Percentiles rank a stretch among this genome's conserved stretches.
phyloP scores from a whole-genome alignment of 2,113 vertebrate species.

The Protobothrops flavoviridis region DNA sequence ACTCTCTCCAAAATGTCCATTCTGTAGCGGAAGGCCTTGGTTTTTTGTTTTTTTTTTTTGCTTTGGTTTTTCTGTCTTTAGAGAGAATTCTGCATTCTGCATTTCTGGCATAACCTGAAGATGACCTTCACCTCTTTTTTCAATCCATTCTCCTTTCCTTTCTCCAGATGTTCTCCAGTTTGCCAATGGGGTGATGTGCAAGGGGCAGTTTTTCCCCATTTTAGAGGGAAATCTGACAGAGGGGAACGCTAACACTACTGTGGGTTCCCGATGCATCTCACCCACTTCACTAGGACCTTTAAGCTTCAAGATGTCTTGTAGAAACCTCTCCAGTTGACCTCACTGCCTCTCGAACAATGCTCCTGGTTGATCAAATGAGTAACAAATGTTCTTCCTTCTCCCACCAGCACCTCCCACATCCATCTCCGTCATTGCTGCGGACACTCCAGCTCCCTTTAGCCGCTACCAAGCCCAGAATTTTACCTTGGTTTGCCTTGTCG shows the following conservation, averaged over 20 bases:
- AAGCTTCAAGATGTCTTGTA: not conserved
- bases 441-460: conserved; percentile 84
- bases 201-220: not conserved
- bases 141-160: not conserved
- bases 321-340: not conserved
- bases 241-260: not conserved
- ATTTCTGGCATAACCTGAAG: not conserved
- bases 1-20: not conserved
- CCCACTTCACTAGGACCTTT: not conserved
- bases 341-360: not conserved
- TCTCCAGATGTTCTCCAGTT: not conserved
- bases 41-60: not conserved
- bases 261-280: not conserved
- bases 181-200: not conserved
- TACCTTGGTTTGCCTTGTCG: conserved; percentile 89
- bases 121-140: not conserved
- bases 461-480: conserved; percentile 94
- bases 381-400: conserved; percentile 22
- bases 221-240: not conserved
- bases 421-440: conserved; percentile 84
- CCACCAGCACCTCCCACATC: conserved; percentile 85
- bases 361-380: not conserved
- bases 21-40: not conserved
- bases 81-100: not conserved
- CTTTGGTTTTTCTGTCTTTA: not conserved